Evolutionary conservation across 2,797 vertebrate genomes (phyloP).

Genomic region (Acestrorhynchus altus): DNA sequence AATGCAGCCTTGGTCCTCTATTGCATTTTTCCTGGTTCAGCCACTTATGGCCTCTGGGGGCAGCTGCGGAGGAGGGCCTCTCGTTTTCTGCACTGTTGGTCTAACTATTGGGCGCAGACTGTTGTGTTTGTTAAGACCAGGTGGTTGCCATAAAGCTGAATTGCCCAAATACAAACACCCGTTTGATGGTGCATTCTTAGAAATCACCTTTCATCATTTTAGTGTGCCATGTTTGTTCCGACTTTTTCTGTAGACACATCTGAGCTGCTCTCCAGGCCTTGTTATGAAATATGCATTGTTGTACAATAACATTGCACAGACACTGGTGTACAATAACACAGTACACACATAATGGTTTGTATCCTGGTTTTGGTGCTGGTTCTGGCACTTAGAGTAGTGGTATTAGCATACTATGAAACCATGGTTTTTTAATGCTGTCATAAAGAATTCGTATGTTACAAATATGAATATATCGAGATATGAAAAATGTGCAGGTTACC

Average conservation of each 20-base stretch:
- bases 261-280: neutral
- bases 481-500: too few relatives aligned
- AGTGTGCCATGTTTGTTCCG: neutral
- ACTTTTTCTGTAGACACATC: neutral
- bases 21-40: slow-evolving; percentile 17
- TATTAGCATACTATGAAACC: too few relatives aligned
- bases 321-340: too few relatives aligned
- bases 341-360: too few relatives aligned
- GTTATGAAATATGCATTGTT: neutral
- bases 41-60: slow-evolving; percentile 25
- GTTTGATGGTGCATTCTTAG: neutral
- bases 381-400: too few relatives aligned
- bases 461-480: too few relatives aligned
- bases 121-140: slow-evolving; percentile 51
- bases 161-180: slow-evolving; percentile 29
- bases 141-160: slow-evolving; percentile 54
- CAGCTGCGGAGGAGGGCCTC: neutral
- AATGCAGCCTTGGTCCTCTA: slow-evolving; percentile 5
- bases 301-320: neutral
- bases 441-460: too few relatives aligned
- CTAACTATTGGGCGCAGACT: slow-evolving; percentile 39
- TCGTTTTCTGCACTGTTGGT: slow-evolving; percentile 26
- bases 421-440: too few relatives aligned
- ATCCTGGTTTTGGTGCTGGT: too few relatives aligned
- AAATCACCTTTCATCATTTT: neutral